Evolutionary conservation across 2,113 vertebrate genomes (phyloP), one percentile per base, ranked within the genome.

Genomic region (Pollimyrus isidori): DNA sequence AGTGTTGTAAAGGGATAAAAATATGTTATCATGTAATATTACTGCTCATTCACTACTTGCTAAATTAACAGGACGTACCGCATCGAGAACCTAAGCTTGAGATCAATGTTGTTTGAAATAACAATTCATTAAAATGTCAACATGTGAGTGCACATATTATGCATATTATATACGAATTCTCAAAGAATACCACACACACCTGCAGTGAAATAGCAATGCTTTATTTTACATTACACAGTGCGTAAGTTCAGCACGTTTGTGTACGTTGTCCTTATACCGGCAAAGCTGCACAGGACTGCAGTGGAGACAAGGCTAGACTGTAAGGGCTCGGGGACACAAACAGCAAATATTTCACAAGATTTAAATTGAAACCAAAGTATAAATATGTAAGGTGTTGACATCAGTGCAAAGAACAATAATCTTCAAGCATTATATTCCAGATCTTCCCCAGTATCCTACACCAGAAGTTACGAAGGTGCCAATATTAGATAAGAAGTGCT

Each of bases 221-320:
- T 88, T 90, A 87, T 90, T 87, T 90, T 82, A 88, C 86, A 87
- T 87, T 17, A 82, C 85, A 87, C 86, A 90, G 86, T 83, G 89
- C 86, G 6, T 23, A 88, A 90, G 58, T 88, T 50, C 35, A 83
- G 80, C 48, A 88, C 42, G 21, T 53, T 30, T 82, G 86, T 90
- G 89, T 49, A 87, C 11, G 30, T 62, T 69, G 56, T 45, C 69
- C 48, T 87, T 48, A 76, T 62, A 73, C 86, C 56, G 65, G 73
- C n/a, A 53, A 76, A 80, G 45, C 86, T 56, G 65, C 62, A 87
- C 62, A 69, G 62, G 62, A 69, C 58, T 53, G 56, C 26, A 88
- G 86, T 52, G 45, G 42, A 35, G 35, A 88, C 35, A 83, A 35
- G 76, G 76, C 39, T 49, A 50, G 21, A 83, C 49, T 30, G 49